A percentile compares a stretch with the other conserved stretches of the same genome.
Conservation (phyloP, 2,888 invertebrate species). For the Tanaodytes sp. region DNA sequence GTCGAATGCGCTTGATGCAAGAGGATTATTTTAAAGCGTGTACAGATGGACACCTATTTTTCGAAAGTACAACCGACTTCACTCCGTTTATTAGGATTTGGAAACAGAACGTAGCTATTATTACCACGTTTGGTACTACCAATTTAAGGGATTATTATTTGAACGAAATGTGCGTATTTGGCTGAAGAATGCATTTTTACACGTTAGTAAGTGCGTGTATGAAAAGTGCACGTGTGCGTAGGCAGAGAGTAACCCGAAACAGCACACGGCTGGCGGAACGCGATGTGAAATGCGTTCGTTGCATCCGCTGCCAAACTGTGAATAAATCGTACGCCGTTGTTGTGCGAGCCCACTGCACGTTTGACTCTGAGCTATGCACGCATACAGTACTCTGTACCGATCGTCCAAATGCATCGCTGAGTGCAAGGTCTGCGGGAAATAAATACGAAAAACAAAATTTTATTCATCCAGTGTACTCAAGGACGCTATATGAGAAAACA, state of each 20-base stretch:
- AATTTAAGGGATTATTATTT: no score
- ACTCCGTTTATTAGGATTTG: no score
- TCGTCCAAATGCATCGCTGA: constrained; percentile 34
- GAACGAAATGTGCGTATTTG: no score
- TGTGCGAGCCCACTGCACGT: constrained; percentile 22
- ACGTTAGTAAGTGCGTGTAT: constrained; percentile 8
- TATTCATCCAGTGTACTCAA: constrained; percentile 43
- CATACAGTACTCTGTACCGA: constrained; percentile 16
- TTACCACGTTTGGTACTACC: no score
- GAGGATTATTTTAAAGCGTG: no score
- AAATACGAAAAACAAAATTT: constrained; percentile 49
- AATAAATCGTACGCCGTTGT: constrained; percentile 44
- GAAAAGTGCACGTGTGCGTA: constrained; percentile 29
- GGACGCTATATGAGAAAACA: no score
- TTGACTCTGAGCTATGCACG: constrained; percentile 25
- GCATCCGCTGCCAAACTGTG: constrained; percentile 64
- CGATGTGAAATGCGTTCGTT: constrained; percentile 58
- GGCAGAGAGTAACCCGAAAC: constrained; percentile 49
- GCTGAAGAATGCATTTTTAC: constrained; percentile 15
- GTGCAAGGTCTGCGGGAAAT: constrained; percentile 49
- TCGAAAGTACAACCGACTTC: no score
- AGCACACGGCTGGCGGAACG: constrained; percentile 56
- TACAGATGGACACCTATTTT: no score
- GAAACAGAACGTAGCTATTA: no score
- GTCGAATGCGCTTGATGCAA: no score